Evolutionary conservation across 1,140 invertebrate species (phyloP).

Genomic region (Tribolium castaneum): DNA sequence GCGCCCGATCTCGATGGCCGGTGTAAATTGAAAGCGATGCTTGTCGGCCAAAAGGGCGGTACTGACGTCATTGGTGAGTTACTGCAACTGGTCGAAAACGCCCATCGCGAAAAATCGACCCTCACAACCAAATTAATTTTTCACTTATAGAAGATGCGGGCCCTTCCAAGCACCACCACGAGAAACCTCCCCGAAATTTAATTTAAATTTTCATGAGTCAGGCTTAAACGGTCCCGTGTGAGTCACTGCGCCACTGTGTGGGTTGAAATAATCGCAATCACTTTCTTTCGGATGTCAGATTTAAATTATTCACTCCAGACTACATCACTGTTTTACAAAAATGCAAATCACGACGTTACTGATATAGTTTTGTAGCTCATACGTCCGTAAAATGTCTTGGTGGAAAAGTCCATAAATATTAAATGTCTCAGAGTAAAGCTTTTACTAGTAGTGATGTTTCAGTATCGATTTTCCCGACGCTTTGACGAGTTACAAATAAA

Average conservation of each 20-base stretch:
- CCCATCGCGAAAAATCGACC: slow-evolving; percentile 43
- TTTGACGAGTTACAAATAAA: not conserved
- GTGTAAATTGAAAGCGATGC: slow-evolving; percentile 50
- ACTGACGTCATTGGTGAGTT: slow-evolving; percentile 49
- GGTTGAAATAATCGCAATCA: slow-evolving; percentile 42
- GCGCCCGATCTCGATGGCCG: slow-evolving; percentile 39
- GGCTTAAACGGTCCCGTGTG: slow-evolving; percentile 39
- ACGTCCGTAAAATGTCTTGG: not conserved
- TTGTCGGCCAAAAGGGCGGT: slow-evolving; percentile 50
- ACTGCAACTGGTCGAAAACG: slow-evolving; percentile 40
- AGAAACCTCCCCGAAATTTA: slow-evolving; percentile 21
- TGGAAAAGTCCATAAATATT: not conserved
- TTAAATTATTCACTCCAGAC: slow-evolving; percentile 30
- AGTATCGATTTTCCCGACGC: not conserved
- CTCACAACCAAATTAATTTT: slow-evolving; percentile 53
- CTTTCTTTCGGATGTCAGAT: slow-evolving; percentile 26
- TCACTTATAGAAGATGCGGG: slow-evolving; percentile 21
- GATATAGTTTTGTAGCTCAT: not conserved
- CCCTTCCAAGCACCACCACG: not conserved
- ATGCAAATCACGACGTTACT: no score
- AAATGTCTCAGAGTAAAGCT: not conserved
- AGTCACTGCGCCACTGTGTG: slow-evolving; percentile 33
- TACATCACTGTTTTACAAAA: no score
- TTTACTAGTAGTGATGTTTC: not conserved
- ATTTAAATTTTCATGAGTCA: slow-evolving; percentile 45